Evolutionary conservation across 2,113 vertebrate species (phyloP), one percentile per base, ranked within the genome.

Genomic region (Herpailurus yagouaroundi): DNA sequence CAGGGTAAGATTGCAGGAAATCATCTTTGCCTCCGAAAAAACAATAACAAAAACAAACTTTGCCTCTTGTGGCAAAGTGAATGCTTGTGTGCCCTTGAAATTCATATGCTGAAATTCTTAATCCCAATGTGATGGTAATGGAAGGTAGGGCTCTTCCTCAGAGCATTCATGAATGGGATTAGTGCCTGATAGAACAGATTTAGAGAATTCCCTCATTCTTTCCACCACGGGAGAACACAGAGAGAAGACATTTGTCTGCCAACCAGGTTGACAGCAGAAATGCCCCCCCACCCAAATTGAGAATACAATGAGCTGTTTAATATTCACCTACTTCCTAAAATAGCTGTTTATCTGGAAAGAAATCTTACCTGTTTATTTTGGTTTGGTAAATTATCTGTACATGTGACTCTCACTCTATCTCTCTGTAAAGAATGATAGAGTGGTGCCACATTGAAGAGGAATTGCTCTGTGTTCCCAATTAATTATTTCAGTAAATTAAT

Each of bases 401-500:
- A 41, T 76, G 7, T 79, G 79, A 38, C 31, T 87, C 52, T 57
- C n/a, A 87, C 38, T 94, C 4, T 48, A 55, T 91, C 83, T 97
- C 95, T 74, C 82, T 80, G 89, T 95, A 27, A 92, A 38, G 77
- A 94, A 94, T 87, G 74, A 96, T 41, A 89, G 63, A 97, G 41
- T 66, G 63, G 64, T 85, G 19, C 48, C 77, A 48, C 88, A 52
- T 48, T 82, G 73, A 94, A 97, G 55, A 94, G 82, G 13, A 83
- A 94, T 96, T 96, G 48, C 55, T 83, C 80, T 84, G 25, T 84
- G 83, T 81, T 60, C 87, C 29, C 74, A 94, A 88, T 96, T 97
- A 98, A 82, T 97, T 97, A 96, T 88, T 96, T 71, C 90, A 87
- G 50, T 94, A 98, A 94, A 88, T 96, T 97, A 98, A 82, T 97